Base-by-base conservation (phyloP, 2,888 invertebrate genomes). In the Oligia strigilis region DNA sequence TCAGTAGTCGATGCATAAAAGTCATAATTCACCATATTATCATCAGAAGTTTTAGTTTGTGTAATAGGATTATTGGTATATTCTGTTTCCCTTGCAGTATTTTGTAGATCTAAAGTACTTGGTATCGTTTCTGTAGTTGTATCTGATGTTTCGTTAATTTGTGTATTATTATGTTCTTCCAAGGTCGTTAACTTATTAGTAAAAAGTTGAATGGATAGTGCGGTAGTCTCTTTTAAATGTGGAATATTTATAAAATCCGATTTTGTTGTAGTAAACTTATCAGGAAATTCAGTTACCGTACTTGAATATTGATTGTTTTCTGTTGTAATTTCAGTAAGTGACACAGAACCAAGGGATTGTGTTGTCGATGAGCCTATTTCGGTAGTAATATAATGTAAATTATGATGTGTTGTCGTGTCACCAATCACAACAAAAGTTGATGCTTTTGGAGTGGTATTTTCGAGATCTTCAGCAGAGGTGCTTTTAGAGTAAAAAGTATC, bases 231-330 rank as follows among this genome's bases (percentile, higher is more conserved):
- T 62, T 75, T 29, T 65, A n/a, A 46, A 66, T 58, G 29, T 64
- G n/a, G 64, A 46, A 29, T 67, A 66, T 43, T 67, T 60, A 23
- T 29, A 14, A 74, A 19, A 46, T 67, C 72, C 0, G 67, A 67
- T 14, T 40, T 67, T 3, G 29, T 2, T 62, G 72, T 73, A 40
- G 72, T 80, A 23, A 40, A 19, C 13, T 64, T 76, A 17, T 60
- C 64, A 55, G 73, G 36, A n/a, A 36, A 55, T 76, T 80, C 65
- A 43, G 75, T 71, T 62, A 73, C 55, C 6, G n/a, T 70, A 46
- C 23, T 79, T 23, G 72, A 84, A 75, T 70, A 85, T 49, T 65
- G 71, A 36, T 67, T 65, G 13, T 40, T 69, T 75, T 84, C 69
- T 58, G 72, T 67, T 17, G 43, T 64, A 0, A 46, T 60, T 73